Base-by-base conservation (phyloP, 2,888 invertebrate genomes). In the Mythimna impura region DNA sequence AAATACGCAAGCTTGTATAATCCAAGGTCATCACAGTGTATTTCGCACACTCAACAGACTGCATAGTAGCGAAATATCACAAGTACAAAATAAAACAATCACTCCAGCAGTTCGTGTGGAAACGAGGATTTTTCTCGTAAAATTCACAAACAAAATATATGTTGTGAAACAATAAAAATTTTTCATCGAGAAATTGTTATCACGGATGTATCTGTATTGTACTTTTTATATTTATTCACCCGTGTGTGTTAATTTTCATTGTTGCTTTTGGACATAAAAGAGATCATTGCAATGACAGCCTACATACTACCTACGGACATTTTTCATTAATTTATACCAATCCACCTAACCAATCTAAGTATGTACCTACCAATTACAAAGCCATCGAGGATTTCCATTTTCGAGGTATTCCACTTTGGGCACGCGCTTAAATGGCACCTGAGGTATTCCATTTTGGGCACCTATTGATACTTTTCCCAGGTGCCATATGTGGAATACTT, bases 81-180 rank as follows among this genome's bases (percentile, higher is more conserved):
- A 54, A 14, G 50, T 57, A 20, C 43, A 55, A 78, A 78, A 78
- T 73, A 73, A 78, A 73, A 62, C 55, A 78, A 78, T 73, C 61
- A 61, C 20, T 47, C 55, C n/a, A 52, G 2, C 47, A 61, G 43
- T 43, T 68, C 60, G 64, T 65, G 67, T 47, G 50, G 22, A 73
- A 65, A 73, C 10, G n/a, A 30, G 40, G 54, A 64, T 64, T 55
- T 72, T 78, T 66, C 40, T 25, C 40, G 40, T 78, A 54, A 66
- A 78, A 73, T 55, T 67, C 60, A 34, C 47, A 67, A 67, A 61
- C 30, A 61, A 47, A 43, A 66, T 55, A 40, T 20, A 47, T 36
- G 20, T 62, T 55, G 10, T 62, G 36, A 17, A 66, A 34, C 25
- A 34, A 43, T 36, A 55, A 64, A 54, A 30, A 60, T 22, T 40